Conservation (phyloP, 2,113 vertebrate species). For the Lophotis ruficrista region DNA sequence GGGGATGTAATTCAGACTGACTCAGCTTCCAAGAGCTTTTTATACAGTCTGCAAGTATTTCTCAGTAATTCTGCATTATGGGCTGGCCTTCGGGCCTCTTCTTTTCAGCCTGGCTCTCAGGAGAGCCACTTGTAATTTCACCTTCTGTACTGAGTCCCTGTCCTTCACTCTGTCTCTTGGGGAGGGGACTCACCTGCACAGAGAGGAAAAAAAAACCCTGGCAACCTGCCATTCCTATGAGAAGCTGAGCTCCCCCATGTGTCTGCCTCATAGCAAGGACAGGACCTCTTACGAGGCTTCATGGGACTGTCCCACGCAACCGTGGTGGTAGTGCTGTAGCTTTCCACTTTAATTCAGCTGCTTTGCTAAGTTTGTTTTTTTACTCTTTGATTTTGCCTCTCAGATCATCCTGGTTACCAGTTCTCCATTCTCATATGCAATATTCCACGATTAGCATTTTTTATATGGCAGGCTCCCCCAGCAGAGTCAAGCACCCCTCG, state of each 20-base stretch:
- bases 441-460: neutral
- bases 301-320: rapidly evolving
- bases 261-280: neutral
- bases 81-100: neutral
- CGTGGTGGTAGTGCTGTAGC: neutral
- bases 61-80: neutral
- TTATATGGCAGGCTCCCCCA: neutral
- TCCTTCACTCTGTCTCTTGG: neutral
- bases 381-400: neutral
- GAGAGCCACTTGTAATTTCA: neutral
- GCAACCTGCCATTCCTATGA: neutral
- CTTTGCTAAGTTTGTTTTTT: neutral
- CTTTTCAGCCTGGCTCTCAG: neutral
- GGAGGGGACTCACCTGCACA: neutral
- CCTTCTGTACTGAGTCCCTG: neutral
- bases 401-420: neutral
- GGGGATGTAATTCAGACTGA: neutral
- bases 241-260: neutral
- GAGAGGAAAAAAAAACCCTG: rapidly evolving
- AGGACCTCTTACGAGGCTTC: neutral
- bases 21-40: neutral
- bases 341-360: neutral
- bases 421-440: neutral
- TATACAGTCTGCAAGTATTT: neutral
- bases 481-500: neutral